Percentiles rank a stretch among this genome's conserved stretches.
Conservation (phyloP, 2,797 vertebrate species). For the Neosalanx taihuensis region DNA sequence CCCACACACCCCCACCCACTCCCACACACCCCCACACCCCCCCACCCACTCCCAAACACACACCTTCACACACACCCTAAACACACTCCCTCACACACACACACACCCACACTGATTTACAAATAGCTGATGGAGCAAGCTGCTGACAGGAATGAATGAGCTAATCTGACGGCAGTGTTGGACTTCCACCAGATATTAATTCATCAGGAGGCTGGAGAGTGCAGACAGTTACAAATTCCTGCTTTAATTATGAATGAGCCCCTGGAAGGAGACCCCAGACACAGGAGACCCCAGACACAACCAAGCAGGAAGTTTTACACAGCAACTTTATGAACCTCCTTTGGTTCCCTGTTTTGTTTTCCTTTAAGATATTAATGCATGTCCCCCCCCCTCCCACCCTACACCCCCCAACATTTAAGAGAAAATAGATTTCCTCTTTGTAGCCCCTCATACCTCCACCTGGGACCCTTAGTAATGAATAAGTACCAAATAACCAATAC, state of each 20-base stretch:
- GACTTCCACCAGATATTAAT: slow-evolving; percentile 77
- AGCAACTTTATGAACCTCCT: slow-evolving; percentile 66
- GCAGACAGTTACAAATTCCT: slow-evolving; percentile 79
- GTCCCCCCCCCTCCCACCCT: slow-evolving; percentile 51
- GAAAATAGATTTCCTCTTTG: slow-evolving; percentile 55
- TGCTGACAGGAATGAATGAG: slow-evolving; percentile 78
- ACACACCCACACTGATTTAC: slow-evolving; percentile 66
- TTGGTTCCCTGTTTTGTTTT: slow-evolving; percentile 68
- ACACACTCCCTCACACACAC: no score
- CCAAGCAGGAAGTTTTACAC: slow-evolving; percentile 60
- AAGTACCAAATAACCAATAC: slow-evolving; percentile 69
- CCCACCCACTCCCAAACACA: background rate
- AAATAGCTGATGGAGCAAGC: slow-evolving; percentile 76
- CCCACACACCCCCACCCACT: slow-evolving; percentile 34
- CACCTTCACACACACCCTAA: background rate
- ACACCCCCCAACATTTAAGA: slow-evolving; percentile 46
- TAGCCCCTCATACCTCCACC: slow-evolving; percentile 49
- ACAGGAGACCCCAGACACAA: slow-evolving; percentile 45
- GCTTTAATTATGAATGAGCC: slow-evolving; percentile 78
- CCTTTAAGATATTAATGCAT: slow-evolving; percentile 58
- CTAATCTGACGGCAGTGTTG: slow-evolving; percentile 76
- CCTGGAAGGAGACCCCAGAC: slow-evolving; percentile 59
- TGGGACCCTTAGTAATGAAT: slow-evolving; percentile 72
- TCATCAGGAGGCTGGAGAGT: slow-evolving; percentile 75
- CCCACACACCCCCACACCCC: slow-evolving; percentile 65